Evolutionary conservation across 2,113 vertebrate genomes (phyloP).

Genomic region (Capreolus pygargus): DNA sequence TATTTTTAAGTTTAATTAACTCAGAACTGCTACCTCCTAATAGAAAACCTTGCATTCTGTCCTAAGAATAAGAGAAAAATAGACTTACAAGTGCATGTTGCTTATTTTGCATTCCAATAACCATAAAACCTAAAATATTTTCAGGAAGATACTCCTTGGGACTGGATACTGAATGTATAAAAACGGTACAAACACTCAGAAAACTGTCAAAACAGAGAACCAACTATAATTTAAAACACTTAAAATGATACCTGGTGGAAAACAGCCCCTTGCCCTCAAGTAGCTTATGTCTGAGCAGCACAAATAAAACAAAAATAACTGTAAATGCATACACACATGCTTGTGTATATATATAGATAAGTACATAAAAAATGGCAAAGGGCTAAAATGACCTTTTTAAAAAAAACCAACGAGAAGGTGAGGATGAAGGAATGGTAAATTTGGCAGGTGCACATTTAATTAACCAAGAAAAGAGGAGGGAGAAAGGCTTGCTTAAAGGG

Average conservation of each 20-base stretch:
- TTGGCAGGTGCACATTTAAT: background rate
- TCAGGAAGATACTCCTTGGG: background rate
- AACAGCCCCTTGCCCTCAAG: background rate
- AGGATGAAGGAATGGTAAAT: background rate
- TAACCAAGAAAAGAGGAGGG: background rate
- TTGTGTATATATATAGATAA: rapidly evolving
- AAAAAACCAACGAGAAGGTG: background rate
- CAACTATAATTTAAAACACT: background rate
- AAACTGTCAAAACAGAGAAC: background rate
- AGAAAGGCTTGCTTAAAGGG: background rate
- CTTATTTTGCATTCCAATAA: background rate
- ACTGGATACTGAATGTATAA: background rate
- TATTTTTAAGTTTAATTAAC: background rate
- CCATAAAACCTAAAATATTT: background rate
- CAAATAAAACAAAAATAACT: background rate
- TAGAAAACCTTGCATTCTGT: background rate
- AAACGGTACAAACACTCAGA: background rate
- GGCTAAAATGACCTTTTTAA: background rate
- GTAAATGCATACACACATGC: rapidly evolving
- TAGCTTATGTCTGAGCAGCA: background rate
- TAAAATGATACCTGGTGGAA: background rate
- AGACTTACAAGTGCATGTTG: background rate
- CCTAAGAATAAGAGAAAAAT: background rate
- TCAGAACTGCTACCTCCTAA: background rate
- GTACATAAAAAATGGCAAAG: background rate